Evolutionary conservation across 2,113 vertebrate species (phyloP).

Genomic region (Numenius arquata): DNA sequence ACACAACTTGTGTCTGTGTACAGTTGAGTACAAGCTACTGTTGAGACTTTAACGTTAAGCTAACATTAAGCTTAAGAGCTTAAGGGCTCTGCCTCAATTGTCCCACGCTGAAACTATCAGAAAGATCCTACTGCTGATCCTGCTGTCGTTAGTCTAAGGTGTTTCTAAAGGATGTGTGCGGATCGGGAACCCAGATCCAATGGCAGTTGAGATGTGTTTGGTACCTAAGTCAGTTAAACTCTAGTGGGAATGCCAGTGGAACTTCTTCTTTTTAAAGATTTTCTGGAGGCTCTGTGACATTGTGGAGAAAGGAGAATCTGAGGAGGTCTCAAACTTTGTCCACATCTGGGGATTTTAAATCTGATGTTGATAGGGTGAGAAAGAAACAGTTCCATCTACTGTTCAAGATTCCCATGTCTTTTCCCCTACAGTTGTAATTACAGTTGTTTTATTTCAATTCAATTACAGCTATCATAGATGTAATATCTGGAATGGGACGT

Average conservation of each 20-base stretch:
- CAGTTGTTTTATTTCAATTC: neutral
- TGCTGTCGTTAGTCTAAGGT: neutral
- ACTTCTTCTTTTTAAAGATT: neutral
- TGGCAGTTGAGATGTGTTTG: neutral
- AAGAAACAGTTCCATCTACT: neutral
- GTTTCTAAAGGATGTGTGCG: neutral
- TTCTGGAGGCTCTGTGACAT: neutral
- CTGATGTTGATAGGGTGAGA: neutral
- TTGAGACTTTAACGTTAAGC: neutral
- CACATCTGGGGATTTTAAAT: neutral
- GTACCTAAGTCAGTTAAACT: neutral
- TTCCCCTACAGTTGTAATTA: neutral
- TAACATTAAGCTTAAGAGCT: neutral
- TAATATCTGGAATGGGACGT: neutral
- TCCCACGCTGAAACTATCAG: neutral
- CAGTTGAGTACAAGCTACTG: neutral
- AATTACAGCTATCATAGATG: neutral
- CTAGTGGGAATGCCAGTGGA: neutral
- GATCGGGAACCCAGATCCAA: neutral
- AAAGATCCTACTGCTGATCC: neutral
- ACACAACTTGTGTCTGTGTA: neutral
- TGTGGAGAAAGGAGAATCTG: neutral
- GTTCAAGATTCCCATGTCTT: neutral
- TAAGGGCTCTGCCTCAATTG: neutral
- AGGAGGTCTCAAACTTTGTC: neutral